Evolutionary conservation across 2,797 vertebrate species (phyloP).

Genomic region (Nothura maculosa): DNA sequence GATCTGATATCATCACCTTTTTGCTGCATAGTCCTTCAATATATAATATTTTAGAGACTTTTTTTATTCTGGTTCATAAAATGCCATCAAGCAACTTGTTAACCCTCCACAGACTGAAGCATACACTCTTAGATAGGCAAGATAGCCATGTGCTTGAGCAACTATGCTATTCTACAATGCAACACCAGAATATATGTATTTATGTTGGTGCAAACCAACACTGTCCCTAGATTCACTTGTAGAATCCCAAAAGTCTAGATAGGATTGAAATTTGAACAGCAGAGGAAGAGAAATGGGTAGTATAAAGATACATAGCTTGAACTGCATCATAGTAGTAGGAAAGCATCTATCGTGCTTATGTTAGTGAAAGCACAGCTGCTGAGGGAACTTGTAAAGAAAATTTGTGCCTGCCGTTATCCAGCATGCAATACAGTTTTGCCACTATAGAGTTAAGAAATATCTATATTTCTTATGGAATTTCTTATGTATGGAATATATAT

Average conservation of each 20-base stretch:
- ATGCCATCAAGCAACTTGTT: background rate
- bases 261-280: background rate
- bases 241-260: background rate
- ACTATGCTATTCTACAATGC: background rate
- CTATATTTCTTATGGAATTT: too few species aligned
- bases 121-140: background rate
- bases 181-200: background rate
- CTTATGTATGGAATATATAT: too few species aligned
- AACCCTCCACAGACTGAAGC: background rate
- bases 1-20: background rate
- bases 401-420: background rate
- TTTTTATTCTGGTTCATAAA: background rate
- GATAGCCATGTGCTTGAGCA: background rate
- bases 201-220: background rate
- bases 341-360: background rate
- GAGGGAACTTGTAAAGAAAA: background rate
- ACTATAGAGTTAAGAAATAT: background rate
- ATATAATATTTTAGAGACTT: background rate
- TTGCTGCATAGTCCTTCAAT: background rate
- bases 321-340: background rate
- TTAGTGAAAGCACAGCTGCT: background rate
- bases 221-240: background rate
- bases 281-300: background rate
- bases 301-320: background rate
- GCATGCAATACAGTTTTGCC: background rate